These are phyloP conservation scores for Cheilosia soror DNA, from an alignment of 2,888 invertebrate species.

Conservation along the genomic window DNA sequence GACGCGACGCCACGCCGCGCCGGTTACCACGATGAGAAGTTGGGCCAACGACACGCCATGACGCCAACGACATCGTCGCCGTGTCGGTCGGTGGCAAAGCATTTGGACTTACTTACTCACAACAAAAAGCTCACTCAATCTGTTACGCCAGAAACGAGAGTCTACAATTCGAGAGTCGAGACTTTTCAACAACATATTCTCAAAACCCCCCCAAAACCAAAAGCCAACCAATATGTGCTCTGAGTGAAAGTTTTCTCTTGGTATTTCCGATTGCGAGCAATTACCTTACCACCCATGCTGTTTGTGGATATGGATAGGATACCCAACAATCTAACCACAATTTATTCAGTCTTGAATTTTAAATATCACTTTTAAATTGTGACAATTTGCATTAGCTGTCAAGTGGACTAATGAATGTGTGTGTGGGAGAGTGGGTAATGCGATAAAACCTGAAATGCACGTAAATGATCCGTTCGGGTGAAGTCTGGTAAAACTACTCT, in stretches of 20 bases:
- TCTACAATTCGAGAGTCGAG: too few relatives aligned
- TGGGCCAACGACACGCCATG: neutral
- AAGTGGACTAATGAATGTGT: neutral
- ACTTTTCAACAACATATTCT: neutral
- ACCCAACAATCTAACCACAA: constrained; percentile 37
- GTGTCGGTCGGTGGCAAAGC: neutral
- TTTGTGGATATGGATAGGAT: constrained; percentile 6
- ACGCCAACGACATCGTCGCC: neutral
- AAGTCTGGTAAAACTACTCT: constrained; percentile 18
- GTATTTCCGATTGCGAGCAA: constrained; percentile 69
- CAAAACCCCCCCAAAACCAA: neutral
- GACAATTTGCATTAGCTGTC: neutral
- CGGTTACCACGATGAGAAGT: constrained; percentile 4
- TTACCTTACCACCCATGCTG: constrained; percentile 15
- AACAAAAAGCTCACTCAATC: neutral
- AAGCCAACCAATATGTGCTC: neutral
- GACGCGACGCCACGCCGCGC: neutral
- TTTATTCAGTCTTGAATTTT: constrained; percentile 50
- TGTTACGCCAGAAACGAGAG: neutral
- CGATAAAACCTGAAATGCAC: constrained; percentile 25
- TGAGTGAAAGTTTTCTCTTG: constrained; percentile 48
- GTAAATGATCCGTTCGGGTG: constrained; percentile 26
- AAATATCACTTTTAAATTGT: constrained; percentile 28
- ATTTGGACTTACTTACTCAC: neutral
- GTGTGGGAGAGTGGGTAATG: neutral